Evolutionary conservation across 2,113 vertebrate species (phyloP).

Genomic region (Cyanoramphus novaezelandiae): DNA sequence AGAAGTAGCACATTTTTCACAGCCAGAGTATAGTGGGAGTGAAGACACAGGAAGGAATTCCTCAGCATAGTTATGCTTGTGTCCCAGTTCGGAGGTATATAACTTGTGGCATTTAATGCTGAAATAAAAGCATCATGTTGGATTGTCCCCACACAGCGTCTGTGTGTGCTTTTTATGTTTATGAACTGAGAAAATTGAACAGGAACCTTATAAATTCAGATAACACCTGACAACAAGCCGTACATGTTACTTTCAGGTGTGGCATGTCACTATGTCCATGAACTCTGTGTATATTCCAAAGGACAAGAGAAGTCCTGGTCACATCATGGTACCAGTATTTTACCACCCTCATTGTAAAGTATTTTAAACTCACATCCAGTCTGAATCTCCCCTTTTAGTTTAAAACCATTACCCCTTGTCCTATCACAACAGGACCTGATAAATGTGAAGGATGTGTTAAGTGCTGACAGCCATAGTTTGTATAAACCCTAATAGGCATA

Average conservation of each 20-base stretch:
- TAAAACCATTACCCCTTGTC: not conserved
- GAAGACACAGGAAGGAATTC: not conserved
- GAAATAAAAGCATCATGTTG: not conserved
- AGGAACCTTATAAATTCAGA: not conserved
- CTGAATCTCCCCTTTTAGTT: not conserved
- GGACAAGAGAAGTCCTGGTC: not conserved
- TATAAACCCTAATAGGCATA: not conserved
- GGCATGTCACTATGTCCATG: not conserved
- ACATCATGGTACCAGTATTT: fast-evolving
- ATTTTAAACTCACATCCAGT: not conserved
- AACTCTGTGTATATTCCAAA: not conserved
- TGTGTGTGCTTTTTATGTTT: not conserved
- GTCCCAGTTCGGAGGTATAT: not conserved
- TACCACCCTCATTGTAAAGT: not conserved
- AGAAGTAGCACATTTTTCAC: not conserved
- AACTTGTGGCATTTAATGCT: not conserved
- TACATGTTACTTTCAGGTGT: not conserved
- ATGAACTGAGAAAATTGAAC: not conserved
- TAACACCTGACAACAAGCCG: not conserved
- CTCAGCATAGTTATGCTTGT: not conserved
- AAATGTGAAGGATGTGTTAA: not conserved
- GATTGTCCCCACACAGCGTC: not conserved
- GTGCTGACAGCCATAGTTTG: not conserved
- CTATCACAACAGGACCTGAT: not conserved
- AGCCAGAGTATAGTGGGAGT: not conserved